These are phyloP conservation scores for Watersipora subatra DNA, from an alignment of 1,140 invertebrate species.

Conservation along the genomic window DNA sequence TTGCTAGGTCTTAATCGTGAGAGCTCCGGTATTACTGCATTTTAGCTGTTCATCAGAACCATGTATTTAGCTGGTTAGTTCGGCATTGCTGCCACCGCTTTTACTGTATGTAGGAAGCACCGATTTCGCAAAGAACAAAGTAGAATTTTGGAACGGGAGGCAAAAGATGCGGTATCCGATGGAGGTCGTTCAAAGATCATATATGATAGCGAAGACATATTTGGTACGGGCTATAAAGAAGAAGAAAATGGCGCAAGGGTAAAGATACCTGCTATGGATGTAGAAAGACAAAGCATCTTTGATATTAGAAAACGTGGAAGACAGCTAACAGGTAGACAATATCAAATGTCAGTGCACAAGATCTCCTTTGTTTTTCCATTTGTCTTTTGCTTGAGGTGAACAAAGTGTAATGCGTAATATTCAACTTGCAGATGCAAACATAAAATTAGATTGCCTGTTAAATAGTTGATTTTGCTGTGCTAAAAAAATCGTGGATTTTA, in stretches of 20 bases:
- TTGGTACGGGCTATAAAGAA: constrained; percentile 9
- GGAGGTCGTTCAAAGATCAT: constrained; percentile 44
- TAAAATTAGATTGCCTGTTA: too few relatives aligned
- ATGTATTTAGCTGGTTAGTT: too few relatives aligned
- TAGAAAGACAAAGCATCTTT: neutral
- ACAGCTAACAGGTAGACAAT: neutral
- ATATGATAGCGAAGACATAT: constrained; percentile 13
- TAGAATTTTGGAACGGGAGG: constrained; percentile 47
- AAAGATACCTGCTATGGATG: neutral
- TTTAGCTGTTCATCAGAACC: constrained; percentile 20
- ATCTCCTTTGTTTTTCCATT: too few relatives aligned
- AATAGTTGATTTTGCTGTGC: too few relatives aligned
- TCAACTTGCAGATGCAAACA: too few relatives aligned
- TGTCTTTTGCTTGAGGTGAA: too few relatives aligned
- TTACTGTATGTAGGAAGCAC: constrained; percentile 18
- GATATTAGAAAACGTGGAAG: neutral
- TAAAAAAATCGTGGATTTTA: too few relatives aligned
- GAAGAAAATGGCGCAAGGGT: constrained; percentile 13
- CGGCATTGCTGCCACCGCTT: too few relatives aligned
- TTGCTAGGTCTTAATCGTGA: neutral
- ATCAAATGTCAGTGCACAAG: neutral
- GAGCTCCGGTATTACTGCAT: neutral
- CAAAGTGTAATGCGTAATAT: too few relatives aligned
- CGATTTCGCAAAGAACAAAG: constrained; percentile 15
- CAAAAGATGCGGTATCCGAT: constrained; percentile 57